Base-by-base conservation (phyloP, 2,113 vertebrate species). In the Halichoeres trimaculatus region DNA sequence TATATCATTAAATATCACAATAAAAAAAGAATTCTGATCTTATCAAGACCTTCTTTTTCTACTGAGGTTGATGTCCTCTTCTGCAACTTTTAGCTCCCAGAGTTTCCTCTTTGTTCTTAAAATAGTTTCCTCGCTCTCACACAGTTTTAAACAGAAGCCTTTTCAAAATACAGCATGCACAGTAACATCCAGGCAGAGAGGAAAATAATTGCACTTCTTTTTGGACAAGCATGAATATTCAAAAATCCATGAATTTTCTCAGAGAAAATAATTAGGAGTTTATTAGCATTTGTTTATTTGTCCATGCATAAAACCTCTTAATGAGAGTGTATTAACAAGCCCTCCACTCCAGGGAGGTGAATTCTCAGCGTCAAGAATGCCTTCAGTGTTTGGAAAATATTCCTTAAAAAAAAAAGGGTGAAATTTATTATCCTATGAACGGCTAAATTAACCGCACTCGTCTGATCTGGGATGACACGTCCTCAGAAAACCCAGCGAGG, bases 241-340 rank as follows among this genome's bases (percentile, higher is more conserved):
- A 91, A 84, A 30, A 88, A 80, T 69, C 67, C 63, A 52, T 67
- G 41, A 76, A 76, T 84, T 61, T 83, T 80, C 87, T 76, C 71
- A 79, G 68, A 84, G 80, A 82, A 91, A 92, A 92, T 93, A 93
- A 92, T 92, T 92, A 91, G 86, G 84, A 82, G 73, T 86, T 79
- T 87, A 93, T 93, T 93, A 91, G 90, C 90, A 91, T 92, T 93
- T 93, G 89, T 90, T 92, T 93, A 89, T 91, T 92, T 92, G 87
- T 79, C 80, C 86, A 81, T 83, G 86, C 86, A 87, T 92, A 83
- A 89, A 92, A 91, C 74, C 73, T 72, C 74, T 79, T 90, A 93
- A 92, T 93, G 87, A 92, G 86, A 89, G 79, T 59, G 74, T 86
- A 89, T 90, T 89, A 90, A 89, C 86, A 85, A 89, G 83, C 75